Evolutionary conservation across 2,888 invertebrate species (phyloP).

Genomic region (Molorchus minor): DNA sequence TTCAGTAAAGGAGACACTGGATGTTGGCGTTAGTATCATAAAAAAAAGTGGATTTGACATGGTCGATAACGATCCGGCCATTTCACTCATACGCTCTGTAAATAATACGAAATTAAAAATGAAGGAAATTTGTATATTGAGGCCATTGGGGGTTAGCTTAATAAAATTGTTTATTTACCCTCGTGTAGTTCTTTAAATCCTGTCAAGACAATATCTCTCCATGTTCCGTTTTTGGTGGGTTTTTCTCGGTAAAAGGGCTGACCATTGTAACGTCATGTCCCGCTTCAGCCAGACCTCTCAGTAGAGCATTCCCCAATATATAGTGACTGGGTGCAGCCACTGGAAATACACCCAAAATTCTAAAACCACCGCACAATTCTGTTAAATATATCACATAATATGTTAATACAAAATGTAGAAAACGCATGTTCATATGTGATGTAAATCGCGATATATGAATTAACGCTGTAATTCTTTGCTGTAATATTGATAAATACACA

Average conservation of each 20-base stretch:
- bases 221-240: conserved; percentile 38
- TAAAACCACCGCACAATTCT: not conserved
- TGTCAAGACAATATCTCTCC: conserved; percentile 35
- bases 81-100: not conserved
- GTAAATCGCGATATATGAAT: no score
- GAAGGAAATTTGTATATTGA: no score
- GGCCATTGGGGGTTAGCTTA: no score
- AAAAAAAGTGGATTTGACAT: not conserved
- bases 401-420: no score
- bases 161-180: not conserved
- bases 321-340: conserved; percentile 41
- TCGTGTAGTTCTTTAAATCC: conserved; percentile 27
- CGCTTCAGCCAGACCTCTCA: conserved; percentile 42
- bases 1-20: not conserved
- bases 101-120: not conserved
- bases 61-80: not conserved
- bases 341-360: conserved; percentile 44
- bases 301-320: conserved; percentile 38
- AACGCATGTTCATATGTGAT: no score
- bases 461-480: no score
- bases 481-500: no score
- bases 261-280: conserved; percentile 49
- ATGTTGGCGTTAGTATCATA: not conserved
- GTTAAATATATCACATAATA: no score
- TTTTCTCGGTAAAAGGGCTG: conserved; percentile 38